Evolutionary conservation across 2,888 invertebrate species (phyloP).

Genomic region (Gisinianus flammeolus): DNA sequence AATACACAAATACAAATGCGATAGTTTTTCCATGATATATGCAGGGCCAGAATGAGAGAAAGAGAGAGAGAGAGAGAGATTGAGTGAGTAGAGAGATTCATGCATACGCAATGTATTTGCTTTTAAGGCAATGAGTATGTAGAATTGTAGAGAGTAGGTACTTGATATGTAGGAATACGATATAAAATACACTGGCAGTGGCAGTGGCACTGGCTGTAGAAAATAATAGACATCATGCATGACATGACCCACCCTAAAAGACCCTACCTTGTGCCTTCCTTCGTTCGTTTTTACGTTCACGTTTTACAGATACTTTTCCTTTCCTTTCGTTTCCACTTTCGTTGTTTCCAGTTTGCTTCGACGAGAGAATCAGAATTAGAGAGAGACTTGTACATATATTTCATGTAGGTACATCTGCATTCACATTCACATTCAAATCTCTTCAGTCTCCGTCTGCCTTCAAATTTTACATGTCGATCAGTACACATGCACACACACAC

Average conservation of each 20-base stretch:
- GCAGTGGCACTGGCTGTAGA: constrained; percentile 7
- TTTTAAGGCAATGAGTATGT: background rate
- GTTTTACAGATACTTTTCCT: background rate
- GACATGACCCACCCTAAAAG: constrained; percentile 51
- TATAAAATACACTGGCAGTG: background rate
- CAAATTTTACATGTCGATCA: too few relatives aligned
- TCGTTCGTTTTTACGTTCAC: background rate
- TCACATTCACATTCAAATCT: too few relatives aligned
- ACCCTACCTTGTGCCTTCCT: constrained; percentile 44
- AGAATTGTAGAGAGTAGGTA: background rate
- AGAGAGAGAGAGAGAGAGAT: constrained; percentile 6
- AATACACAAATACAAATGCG: background rate
- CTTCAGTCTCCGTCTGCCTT: too few relatives aligned
- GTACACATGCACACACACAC: too few relatives aligned
- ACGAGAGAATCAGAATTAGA: too few relatives aligned
- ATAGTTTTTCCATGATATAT: background rate
- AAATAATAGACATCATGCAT: constrained; percentile 48
- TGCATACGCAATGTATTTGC: background rate
- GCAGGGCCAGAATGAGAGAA: background rate
- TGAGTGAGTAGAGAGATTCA: constrained; percentile 3
- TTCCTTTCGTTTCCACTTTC: constrained; percentile 5
- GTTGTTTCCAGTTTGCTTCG: too few relatives aligned
- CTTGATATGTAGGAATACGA: background rate
- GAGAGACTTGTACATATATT: too few relatives aligned
- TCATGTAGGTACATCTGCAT: too few relatives aligned